These are phyloP conservation scores for Rhodophaea formosa DNA, from an alignment of 2,888 invertebrate genomes.

Conservation along the genomic window DNA sequence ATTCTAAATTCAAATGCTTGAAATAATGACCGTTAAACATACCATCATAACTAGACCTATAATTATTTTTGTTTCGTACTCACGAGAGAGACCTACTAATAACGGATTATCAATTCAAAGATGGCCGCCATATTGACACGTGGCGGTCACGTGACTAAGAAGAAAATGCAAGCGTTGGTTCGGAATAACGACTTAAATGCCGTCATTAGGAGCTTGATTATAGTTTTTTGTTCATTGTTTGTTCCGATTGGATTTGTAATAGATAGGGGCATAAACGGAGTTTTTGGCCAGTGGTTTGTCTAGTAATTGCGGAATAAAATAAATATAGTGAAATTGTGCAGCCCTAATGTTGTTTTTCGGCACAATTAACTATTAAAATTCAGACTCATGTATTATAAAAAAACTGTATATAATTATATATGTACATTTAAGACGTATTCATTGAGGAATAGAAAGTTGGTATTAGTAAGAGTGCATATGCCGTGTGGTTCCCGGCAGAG, in stretches of 20 bases:
- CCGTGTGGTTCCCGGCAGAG: no score
- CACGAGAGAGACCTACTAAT: constrained; percentile 27
- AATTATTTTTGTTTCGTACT: background rate
- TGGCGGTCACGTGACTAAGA: constrained; percentile 65
- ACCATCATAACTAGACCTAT: constrained; percentile 35
- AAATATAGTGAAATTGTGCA: background rate
- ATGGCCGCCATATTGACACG: constrained; percentile 63
- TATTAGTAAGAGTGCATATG: no score
- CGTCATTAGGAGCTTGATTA: constrained; percentile 72
- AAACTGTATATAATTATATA: no score
- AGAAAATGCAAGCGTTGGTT: constrained; percentile 72
- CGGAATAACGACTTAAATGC: constrained; percentile 74
- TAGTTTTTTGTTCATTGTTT: constrained; percentile 59
- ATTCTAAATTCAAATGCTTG: constrained; percentile 67
- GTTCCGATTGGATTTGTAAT: constrained; percentile 63
- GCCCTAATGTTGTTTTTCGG: background rate
- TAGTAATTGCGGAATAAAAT: background rate
- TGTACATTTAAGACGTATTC: no score
- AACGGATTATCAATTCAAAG: constrained; percentile 47
- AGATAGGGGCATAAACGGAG: constrained; percentile 56
- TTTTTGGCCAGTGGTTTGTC: constrained; percentile 17
- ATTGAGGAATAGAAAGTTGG: no score
- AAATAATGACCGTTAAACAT: constrained; percentile 60
- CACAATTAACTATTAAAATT: no score
- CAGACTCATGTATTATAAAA: no score